Percentiles rank a stretch among this genome's conserved stretches.
Conservation (phyloP, 2,113 vertebrate genomes). For the Podarcis cretensis region DNA sequence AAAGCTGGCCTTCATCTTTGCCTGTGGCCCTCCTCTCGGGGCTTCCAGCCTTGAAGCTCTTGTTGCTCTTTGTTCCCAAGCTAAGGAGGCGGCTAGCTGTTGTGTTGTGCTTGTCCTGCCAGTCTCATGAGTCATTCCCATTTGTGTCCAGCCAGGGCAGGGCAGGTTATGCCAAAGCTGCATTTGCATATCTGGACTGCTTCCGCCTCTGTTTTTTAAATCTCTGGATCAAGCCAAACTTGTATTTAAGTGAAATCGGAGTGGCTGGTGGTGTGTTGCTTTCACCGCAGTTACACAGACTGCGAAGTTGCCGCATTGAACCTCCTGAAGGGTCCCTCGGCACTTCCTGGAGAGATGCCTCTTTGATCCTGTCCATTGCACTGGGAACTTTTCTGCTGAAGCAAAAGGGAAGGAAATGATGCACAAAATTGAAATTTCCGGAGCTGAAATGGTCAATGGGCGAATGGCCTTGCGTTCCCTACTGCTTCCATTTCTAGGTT, state of each 20-base stretch:
- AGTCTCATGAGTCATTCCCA: neutral
- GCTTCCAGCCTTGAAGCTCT: fast-evolving
- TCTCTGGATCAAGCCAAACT: neutral
- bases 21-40: neutral
- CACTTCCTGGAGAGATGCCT: too few relatives aligned
- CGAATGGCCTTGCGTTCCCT: neutral
- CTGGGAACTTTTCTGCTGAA: neutral
- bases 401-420: neutral
- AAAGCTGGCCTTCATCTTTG: neutral
- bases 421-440: neutral
- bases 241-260: neutral
- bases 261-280: neutral
- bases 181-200: neutral
- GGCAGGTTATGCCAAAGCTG: neutral
- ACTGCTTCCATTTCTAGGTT: neutral
- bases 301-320: neutral
- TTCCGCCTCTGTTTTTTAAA: neutral
- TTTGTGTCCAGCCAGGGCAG: neutral
- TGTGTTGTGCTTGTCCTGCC: neutral
- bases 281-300: neutral
- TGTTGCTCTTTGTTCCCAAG: neutral
- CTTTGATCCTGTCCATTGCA: neutral
- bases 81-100: neutral
- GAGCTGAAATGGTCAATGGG: neutral
- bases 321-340: neutral